Base-by-base conservation (phyloP, 1,140 invertebrate species). In the Pectinophora gossypiella region DNA sequence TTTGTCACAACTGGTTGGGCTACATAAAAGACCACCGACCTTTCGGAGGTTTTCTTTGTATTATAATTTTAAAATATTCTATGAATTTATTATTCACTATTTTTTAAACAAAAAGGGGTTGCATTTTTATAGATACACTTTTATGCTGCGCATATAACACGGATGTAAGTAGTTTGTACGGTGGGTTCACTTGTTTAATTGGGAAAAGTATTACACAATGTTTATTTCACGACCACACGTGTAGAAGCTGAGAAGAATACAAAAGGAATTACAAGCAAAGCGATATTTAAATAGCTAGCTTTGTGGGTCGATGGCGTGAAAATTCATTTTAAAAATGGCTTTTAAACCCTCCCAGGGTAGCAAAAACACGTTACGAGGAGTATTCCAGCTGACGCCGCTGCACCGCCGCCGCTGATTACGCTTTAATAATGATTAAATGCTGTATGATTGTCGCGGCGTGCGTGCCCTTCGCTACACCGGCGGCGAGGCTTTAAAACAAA, bases 351-450 rank as follows among this genome's bases (percentile, higher is more conserved):
- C 21, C 40, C 48, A 45, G 27, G 32, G 19, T 40, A 45, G 52
- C 54, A 73, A 75, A 69, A 77, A 64, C 53, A 53, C 40, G 56
- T 64, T 60, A 65, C 59, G 57, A 59, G 60, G 57, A 57, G 56
- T 50, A 59, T 64, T 66, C 71, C 73, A 80, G 82, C 77, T 83
- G 79, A 64, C 76, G 78, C 73, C 61, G 57, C 63, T 72, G 70
- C 68, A 73, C 35, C 69, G 64, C 57, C 57, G 72, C 45, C 58
- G 59, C 75, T 83, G 83, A 86, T 86, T 77, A 68, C 54, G 56
- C 64, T 86, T 85, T 86, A 84, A 86, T 86, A 68, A 82, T 83
- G 83, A 86, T 86, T 86, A 84, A 86, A 80, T 73, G 74, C 64
- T 64, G 58, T 77, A 78, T 78, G 79, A 86, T 86, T 76, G 77